These are phyloP conservation scores for Diplodus sargus DNA, from an alignment of 2,797 vertebrate species.

Conservation along the genomic window DNA sequence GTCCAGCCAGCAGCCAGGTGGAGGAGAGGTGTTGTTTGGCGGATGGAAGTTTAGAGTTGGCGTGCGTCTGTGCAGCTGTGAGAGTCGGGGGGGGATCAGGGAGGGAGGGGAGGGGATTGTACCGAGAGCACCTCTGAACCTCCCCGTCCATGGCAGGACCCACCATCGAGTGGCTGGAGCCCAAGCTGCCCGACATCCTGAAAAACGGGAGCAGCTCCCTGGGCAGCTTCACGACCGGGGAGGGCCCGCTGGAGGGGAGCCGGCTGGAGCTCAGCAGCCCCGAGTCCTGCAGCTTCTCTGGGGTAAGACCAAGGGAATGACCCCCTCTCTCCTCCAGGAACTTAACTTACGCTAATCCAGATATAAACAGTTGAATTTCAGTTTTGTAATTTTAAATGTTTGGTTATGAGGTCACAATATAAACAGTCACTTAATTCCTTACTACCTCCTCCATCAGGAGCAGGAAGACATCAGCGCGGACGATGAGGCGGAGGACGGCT, in stretches of 20 bases:
- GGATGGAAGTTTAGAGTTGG: slow-evolving; percentile 24
- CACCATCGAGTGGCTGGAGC: slow-evolving; percentile 96
- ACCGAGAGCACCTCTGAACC: slow-evolving; percentile 82
- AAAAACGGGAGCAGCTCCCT: slow-evolving; percentile 91
- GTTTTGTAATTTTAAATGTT: neutral
- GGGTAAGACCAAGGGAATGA: slow-evolving; percentile 85
- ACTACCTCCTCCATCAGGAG: slow-evolving; percentile 81
- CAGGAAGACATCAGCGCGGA: slow-evolving; percentile 92
- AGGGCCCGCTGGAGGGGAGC: slow-evolving; percentile 83
- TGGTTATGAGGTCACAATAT: neutral
- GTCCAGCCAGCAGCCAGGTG: slow-evolving; percentile 47
- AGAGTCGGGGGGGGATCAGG: slow-evolving; percentile 33
- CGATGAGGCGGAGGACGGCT: slow-evolving; percentile 92
- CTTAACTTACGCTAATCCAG: neutral
- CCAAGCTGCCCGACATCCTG: slow-evolving; percentile 93
- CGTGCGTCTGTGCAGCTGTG: slow-evolving; percentile 36
- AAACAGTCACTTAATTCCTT: slow-evolving; percentile 5
- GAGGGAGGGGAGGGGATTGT: slow-evolving; percentile 40
- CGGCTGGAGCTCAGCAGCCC: slow-evolving; percentile 85
- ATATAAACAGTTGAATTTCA: neutral
- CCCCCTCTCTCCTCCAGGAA: neutral
- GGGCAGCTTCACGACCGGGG: slow-evolving; percentile 85
- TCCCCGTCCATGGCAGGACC: slow-evolving; percentile 86
- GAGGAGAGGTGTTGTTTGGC: slow-evolving; percentile 21
- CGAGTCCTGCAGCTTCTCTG: slow-evolving; percentile 87